Base-by-base conservation (phyloP, 2,113 vertebrate species). In the Mixornis gularis region DNA sequence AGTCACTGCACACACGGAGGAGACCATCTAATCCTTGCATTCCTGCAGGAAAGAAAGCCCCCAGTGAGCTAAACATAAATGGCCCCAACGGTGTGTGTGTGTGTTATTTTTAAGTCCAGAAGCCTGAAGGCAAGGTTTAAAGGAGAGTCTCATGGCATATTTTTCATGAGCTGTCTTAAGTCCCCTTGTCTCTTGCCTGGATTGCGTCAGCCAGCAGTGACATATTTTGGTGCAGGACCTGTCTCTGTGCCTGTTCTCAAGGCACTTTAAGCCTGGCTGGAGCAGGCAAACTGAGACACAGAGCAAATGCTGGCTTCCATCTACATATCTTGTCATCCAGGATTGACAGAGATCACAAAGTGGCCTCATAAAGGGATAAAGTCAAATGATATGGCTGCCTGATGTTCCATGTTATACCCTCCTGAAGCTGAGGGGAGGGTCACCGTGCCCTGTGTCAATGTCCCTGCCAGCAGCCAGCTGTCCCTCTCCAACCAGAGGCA, bases 91-190 rank as follows among this genome's bases (percentile, higher is more conserved):
- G 79, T 82, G 90, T 76, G 56, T 51, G 56, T 51, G 85, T 44
- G 76, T 77, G 93, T 96, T 97, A 97, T 96, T 97, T 96, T 95
- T 94, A 92, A 87, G 89, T 72, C 49, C 7, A 59, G 81, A 95
- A 85, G 81, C 88, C 89, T 71, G 76, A 90, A 92, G 87, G 95
- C 78, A 81, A 96, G 87, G 90, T 96, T 96, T 95, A 95, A 90
- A 88, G 81, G 60, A 21, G 12, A 87, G 51, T 55, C 84, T 91
- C 89, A 69, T 59, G 72, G 77, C 89, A 95, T 96, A 89, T 93
- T 95, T 91, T 73, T 91, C 65, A 40, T 92, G 92, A 94, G 92
- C 94, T 89, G 85, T 63, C 87, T 96, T 96, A 96, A 97, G 96
- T 95, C 96, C 85, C 48, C 92, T 93, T 95, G 95, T 97, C 96